Percentiles rank a stretch among this genome's conserved stretches.
Evolutionary conservation across 2,113 vertebrate genomes (phyloP).

Genomic region (Halichoeres trimaculatus): DNA sequence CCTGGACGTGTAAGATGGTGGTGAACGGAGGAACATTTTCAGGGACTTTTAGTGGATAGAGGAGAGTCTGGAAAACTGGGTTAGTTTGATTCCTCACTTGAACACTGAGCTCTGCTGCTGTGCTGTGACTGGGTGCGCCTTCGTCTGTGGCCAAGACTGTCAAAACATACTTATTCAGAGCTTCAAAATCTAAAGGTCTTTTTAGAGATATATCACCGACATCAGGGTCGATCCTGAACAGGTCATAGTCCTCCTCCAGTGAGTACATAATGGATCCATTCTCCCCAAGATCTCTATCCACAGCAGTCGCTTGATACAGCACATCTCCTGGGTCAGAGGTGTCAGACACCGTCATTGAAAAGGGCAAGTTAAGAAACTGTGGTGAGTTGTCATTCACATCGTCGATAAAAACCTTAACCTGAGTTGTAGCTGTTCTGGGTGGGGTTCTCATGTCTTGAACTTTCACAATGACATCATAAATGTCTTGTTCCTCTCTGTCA

Average conservation of each 20-base stretch:
- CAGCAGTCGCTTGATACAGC: conserved; percentile 91
- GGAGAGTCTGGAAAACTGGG: conserved; percentile 92
- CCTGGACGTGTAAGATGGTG: conserved; percentile 94
- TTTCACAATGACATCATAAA: conserved; percentile 87
- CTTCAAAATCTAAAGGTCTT: conserved; percentile 92
- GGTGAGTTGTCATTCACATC: conserved; percentile 94
- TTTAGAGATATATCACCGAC: conserved; percentile 92
- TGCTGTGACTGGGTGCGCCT: conserved; percentile 83
- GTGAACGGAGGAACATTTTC: conserved; percentile 92
- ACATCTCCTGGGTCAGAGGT: conserved; percentile 93
- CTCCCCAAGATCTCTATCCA: conserved; percentile 88
- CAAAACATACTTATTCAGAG: conserved; percentile 91
- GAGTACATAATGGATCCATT: conserved; percentile 88
- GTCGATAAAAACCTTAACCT: conserved; percentile 88
- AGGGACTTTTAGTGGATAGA: conserved; percentile 91
- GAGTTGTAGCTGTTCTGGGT: conserved; percentile 85
- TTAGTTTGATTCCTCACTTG: conserved; percentile 93
- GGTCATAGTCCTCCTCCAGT: conserved; percentile 89
- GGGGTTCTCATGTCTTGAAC: conserved; percentile 88
- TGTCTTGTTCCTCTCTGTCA: conserved; percentile 88
- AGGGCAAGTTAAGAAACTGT: conserved; percentile 89
- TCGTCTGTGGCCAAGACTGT: conserved; percentile 89
- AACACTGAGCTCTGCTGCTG: conserved; percentile 87
- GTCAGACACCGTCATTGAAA: conserved; percentile 89
- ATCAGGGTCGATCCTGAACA: conserved; percentile 92